Conservation (phyloP, 2,797 vertebrate species). For the Anolis apletophallus region DNA sequence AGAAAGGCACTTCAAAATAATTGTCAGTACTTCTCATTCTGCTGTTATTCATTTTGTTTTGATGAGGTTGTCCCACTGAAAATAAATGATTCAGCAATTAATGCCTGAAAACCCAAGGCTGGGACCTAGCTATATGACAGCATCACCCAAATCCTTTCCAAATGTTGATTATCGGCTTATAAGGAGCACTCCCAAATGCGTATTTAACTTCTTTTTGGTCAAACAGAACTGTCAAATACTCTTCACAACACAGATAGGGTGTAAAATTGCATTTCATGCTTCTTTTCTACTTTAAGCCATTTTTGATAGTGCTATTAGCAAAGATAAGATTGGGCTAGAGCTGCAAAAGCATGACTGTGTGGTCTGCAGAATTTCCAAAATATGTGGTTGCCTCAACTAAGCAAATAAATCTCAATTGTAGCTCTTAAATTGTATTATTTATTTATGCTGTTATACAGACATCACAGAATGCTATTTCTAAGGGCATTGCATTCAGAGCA, state of each 20-base stretch:
- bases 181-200: conserved; percentile 14
- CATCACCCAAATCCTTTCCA: conserved; percentile 4
- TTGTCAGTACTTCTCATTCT: conserved; percentile 28
- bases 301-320: conserved; percentile 14
- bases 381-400: neutral
- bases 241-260: conserved; percentile 16
- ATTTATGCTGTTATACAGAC: neutral
- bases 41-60: conserved; percentile 36
- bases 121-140: neutral
- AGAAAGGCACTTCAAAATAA: neutral
- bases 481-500: no score
- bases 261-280: conserved; percentile 26
- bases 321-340: conserved; percentile 26
- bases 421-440: conserved; percentile 4
- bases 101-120: conserved; percentile 22
- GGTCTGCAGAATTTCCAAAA: conserved; percentile 39
- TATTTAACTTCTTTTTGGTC: conserved; percentile 22
- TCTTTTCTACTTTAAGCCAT: conserved; percentile 39
- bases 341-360: conserved; percentile 39
- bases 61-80: neutral
- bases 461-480: neutral
- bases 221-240: conserved; percentile 11
- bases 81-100: conserved; percentile 24
- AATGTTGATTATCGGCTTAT: conserved; percentile 14
- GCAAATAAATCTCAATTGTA: conserved; percentile 36